These are phyloP conservation scores for Panagrolaimus sp. DNA, from an alignment of 1,140 invertebrate genomes.

Conservation along the genomic window DNA sequence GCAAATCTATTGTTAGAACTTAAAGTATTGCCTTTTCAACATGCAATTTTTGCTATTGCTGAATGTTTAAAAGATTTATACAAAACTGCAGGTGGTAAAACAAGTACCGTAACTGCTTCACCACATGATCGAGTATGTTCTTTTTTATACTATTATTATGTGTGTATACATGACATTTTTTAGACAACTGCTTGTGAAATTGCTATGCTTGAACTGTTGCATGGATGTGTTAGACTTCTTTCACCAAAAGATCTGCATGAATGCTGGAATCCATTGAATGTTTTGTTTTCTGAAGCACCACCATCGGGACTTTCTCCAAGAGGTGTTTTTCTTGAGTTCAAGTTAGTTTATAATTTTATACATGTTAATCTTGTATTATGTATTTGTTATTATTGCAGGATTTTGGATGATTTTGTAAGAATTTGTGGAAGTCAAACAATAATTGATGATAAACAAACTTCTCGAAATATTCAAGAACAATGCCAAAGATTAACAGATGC, in stretches of 20 bases:
- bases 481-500: slow-evolving; percentile 71
- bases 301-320: slow-evolving; percentile 65
- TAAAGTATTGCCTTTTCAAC: slow-evolving; percentile 76
- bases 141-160: no score
- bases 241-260: slow-evolving; percentile 69
- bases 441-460: slow-evolving; percentile 75
- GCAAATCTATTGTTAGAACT: slow-evolving; percentile 61
- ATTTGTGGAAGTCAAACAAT: slow-evolving; percentile 72
- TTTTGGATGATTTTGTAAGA: slow-evolving; percentile 79
- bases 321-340: slow-evolving; percentile 74
- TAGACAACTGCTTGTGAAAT: slow-evolving; percentile 65
- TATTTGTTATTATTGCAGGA: slow-evolving; percentile 62
- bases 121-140: neutral
- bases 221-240: slow-evolving; percentile 68
- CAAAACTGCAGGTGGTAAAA: slow-evolving; percentile 58
- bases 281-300: slow-evolving; percentile 72
- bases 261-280: slow-evolving; percentile 72
- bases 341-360: slow-evolving; percentile 59
- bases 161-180: neutral
- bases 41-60: slow-evolving; percentile 76
- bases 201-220: slow-evolving; percentile 66
- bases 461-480: slow-evolving; percentile 64
- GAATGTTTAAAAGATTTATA: slow-evolving; percentile 73
- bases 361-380: slow-evolving; percentile 18
- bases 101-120: neutral